Conservation (phyloP, 2,888 invertebrate genomes). For the Nowickia ferox region DNA sequence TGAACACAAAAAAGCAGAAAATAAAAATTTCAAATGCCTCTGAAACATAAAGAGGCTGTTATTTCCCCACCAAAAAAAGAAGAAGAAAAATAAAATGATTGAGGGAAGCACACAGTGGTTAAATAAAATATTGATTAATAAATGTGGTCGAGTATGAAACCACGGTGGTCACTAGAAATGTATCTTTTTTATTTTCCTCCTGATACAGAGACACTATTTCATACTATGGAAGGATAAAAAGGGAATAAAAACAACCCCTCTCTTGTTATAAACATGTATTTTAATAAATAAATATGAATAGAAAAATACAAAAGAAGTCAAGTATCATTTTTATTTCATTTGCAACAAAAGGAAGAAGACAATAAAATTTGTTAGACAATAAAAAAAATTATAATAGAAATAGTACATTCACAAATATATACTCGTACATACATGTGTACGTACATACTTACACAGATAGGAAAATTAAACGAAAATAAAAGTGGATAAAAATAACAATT, state of each 20-base stretch:
- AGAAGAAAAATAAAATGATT: too few species aligned
- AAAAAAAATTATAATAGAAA: slow-evolving; percentile 40
- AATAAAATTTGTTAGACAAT: slow-evolving; percentile 63
- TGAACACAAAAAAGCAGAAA: slow-evolving; percentile 60
- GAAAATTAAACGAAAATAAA: slow-evolving; percentile 36
- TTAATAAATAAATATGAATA: slow-evolving; percentile 44
- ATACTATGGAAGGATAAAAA: slow-evolving; percentile 15
- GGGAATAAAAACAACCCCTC: slow-evolving; percentile 66
- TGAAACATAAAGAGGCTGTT: slow-evolving; percentile 51
- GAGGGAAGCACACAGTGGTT: slow-evolving; percentile 17
- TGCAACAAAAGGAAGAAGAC: slow-evolving; percentile 38
- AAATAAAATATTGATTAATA: slow-evolving; percentile 58
- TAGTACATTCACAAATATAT: neutral
- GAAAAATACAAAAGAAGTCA: slow-evolving; percentile 59
- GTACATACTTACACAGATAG: neutral
- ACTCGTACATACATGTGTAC: too few species aligned
- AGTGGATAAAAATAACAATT: slow-evolving; percentile 49
- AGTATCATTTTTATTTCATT: slow-evolving; percentile 52
- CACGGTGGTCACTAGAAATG: slow-evolving; percentile 36
- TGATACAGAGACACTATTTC: slow-evolving; percentile 20
- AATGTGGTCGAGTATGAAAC: slow-evolving; percentile 43
- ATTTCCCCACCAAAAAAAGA: slow-evolving; percentile 7
- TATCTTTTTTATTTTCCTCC: slow-evolving; percentile 7
- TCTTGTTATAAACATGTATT: slow-evolving; percentile 28
- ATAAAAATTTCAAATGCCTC: slow-evolving; percentile 51